phyloP scores from a whole-genome alignment of 2,113 vertebrate genomes.

The Hemichromis elongatus region DNA sequence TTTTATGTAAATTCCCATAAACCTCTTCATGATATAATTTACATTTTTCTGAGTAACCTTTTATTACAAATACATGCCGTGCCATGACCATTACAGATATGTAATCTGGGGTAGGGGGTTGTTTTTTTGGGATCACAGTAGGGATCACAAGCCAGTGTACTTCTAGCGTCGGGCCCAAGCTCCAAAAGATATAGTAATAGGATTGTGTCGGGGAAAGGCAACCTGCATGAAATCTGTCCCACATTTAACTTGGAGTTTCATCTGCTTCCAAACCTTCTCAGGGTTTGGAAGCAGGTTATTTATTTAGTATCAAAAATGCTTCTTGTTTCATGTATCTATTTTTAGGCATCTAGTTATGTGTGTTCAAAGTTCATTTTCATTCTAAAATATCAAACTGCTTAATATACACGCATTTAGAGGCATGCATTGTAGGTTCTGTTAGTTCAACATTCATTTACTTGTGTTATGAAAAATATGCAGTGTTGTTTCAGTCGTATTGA shows the following conservation, averaged over 20 bases:
- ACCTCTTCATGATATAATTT: not conserved
- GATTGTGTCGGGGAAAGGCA: not conserved
- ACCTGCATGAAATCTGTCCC: not conserved
- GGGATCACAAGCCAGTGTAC: not conserved
- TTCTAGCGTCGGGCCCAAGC: not conserved
- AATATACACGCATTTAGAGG: not conserved
- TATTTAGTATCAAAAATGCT: not conserved
- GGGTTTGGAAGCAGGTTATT: no score
- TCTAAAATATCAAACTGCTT: not conserved
- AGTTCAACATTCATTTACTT: not conserved
- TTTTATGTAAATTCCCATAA: not conserved
- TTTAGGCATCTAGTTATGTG: not conserved
- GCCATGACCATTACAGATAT: not conserved
- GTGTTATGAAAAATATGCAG: not conserved
- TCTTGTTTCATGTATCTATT: not conserved
- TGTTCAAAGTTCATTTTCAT: not conserved
- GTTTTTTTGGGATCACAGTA: no score
- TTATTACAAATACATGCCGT: not conserved
- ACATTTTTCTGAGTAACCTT: not conserved
- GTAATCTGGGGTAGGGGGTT: not conserved
- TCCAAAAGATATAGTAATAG: not conserved
- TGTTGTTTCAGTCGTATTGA: constrained; percentile 30
- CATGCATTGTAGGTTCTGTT: not conserved
- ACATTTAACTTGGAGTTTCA: not conserved
- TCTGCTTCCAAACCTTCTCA: not conserved